Base-by-base conservation (phyloP, 2,113 vertebrate species). In the Sphaerodactylus townsendi region DNA sequence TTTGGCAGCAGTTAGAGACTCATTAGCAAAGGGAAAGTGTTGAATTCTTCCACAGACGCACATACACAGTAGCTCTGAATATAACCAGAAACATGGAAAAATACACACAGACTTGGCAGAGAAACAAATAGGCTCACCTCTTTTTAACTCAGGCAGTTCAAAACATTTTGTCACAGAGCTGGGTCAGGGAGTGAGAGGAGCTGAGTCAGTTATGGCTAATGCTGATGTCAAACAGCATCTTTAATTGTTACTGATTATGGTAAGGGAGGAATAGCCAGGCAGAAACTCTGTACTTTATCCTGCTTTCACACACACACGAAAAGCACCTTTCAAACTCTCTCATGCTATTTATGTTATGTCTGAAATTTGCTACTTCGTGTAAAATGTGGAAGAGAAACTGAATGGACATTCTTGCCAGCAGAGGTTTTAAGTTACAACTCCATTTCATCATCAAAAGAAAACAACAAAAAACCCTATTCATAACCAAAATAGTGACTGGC, bases 41-140 rank as follows among this genome's bases (percentile, higher is more conserved):
- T 44, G 59, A 28, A 59, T 59, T 59, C 28, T n/a, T 50, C 23
- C 50, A 39, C 46, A 71, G 23, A 62, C 25, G 21, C 25, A 62
- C 59, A 62, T 62, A 62, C 59, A 71, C 53, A 69, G 48, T 21
- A 46, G 50, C 75, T 84, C 28, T 46, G 50, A 84, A 84, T 59
- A 46, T 59, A 84, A 77, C 53, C 76, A 84, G 73, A 35, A 59
- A 33, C 37, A 62, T 78, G 83, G 66, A 78, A 71, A 84, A 84
- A 71, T 84, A 78, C 30, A 71, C 74, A 84, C 13, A 28, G 30
- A 46, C 39, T 62, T 35, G n/a, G 75, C 75, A 71, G 39, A 41
- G 28, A 41, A 76, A 77, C 37, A 81, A 41, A 23, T 30, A 59
- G 35, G 37, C 48, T 72, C 28, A 41, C 35, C 50, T 3, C 10